Base-by-base conservation (phyloP, 2,888 invertebrate genomes). In the Lochmaea capreae region DNA sequence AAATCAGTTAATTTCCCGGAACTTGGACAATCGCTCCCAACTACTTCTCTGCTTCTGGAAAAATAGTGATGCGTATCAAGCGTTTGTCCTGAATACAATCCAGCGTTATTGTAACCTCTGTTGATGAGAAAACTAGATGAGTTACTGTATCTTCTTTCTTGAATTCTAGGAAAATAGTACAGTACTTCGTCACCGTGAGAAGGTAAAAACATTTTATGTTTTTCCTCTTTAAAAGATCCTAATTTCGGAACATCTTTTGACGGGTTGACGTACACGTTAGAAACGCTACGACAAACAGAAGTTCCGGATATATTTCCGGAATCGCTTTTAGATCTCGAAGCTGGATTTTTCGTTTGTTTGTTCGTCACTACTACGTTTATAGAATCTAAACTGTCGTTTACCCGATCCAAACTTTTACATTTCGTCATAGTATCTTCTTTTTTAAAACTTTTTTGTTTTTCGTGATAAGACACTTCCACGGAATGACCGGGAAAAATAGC, bases 371-470 rank as follows among this genome's bases (percentile, higher is more conserved):
- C 91, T 52, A 94, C 92, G 81, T 93, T 92, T 0, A 93, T 91
- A 90, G 93, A 90, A 81, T 93, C 91, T 33, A 94, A 85, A 18
- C 93, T 92, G 68, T 86, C 91, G 83, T 94, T 94, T 58, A 95
- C 92, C 72, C 94, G 89, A 79, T 95, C 95, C 65, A 95, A 86
- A 78, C 95, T 95, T 86, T 95, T 95, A 0, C 94, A 85, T 78
- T 86, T 87, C 2, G 16, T 18, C 16, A 79, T 75, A 68, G 54
- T 12, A 12, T n/a, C 49, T 10, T 63, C 65, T n/a, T 3, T 4
- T 57, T 70, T 63, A 39, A 39, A 8, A 39, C 1, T 39, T 39
- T 39, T 39, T 9, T 39, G 33, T 10, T 22, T 18, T n/a, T 39
- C 59, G n/a, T 43, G 9, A 9, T 18, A 16, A 18, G 61, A 58